Evolutionary conservation across 1,140 invertebrate genomes (phyloP), one percentile per base, ranked within the genome.

Genomic region (Ditylenchus dipsaci): DNA sequence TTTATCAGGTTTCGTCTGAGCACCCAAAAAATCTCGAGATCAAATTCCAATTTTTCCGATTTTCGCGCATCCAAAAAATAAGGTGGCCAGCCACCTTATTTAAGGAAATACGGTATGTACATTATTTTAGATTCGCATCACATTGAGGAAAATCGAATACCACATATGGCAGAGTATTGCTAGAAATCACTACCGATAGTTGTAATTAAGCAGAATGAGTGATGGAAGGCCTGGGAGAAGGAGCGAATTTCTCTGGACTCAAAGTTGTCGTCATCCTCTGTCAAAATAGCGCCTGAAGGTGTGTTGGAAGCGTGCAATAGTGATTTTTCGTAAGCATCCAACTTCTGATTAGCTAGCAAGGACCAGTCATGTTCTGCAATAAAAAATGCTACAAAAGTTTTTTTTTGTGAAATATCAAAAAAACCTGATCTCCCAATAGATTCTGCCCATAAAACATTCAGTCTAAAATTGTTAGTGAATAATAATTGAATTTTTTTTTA

Each of bases 361-460:
- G 29, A 61, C 59, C 59, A 61, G 29, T 61, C 59, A 3, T 61
- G 38, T 61, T 61, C 59, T 61, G 59, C n/a, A 30, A 61, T 27
- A 19, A 17, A 26, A 19, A 11, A 45, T 13, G 43, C n/a, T 45
- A 13, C n/a, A 45, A n/a, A 45, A 13, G n/a, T 45, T 13, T 59
- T 59, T n/a, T n/a, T n/a, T 21, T 23, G 11, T 11, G 57, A 59
- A 19, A 61, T 1, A 3, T 61, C 3, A 19, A 33, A 61, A 61
- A 27, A 8, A 61, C 59, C 59, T 21, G 59, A 19, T 30, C 59
- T 30, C 1, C 59, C 38, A n/a, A 61, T 61, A 5, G 59, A 61
- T 27, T 61, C 59, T 8, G 59, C 59, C 59, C 59, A 61, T 21
- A 61, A 61, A n/a, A 61, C 59, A 61, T 61, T 61, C 19, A 61